Base-by-base conservation (phyloP, 2,113 vertebrate species). In the Vulpes ferrilata region DNA sequence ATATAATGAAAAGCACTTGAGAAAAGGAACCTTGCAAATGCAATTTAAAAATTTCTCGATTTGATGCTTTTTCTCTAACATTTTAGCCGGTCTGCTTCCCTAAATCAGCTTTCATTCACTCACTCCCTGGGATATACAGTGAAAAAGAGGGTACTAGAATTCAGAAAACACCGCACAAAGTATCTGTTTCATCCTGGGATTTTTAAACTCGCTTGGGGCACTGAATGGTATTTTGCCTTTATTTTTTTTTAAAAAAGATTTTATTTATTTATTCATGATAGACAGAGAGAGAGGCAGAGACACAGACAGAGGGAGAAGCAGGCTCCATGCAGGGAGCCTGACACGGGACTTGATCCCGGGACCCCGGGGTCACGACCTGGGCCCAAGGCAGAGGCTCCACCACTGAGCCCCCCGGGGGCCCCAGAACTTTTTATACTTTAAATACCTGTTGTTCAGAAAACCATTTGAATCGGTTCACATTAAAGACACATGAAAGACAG, bases 401-500 rank as follows among this genome's bases (percentile, higher is more conserved):
- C 43, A 43, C 43, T 43, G 43, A 43, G 43, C 43, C 43, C 43
- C 43, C 43, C 43, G 7, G 43, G 43, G 43, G 43, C 43, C 43
- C 43, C 43, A 43, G 43, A 43, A 78, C 20, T 55, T 15, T 67
- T 35, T 55, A 0, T 78, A 57, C 32, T 53, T 67, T 25, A 83
- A 74, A 35, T 25, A 87, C 38, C 64, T 87, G 2, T 93, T 79
- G 25, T 74, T 96, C 74, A 90, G 74, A 92, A 95, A 84, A 48
- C 25, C 53, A 43, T 73, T 95, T 67, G 32, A 96, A 76, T 65
- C 53, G 78, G 27, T 84, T 96, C 73, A 53, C 76, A 59, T 95
- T 92, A 84, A 92, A 90, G 90, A 71, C n/a, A 76, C n/a, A 30
- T 32, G 71, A 78, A 88, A 35, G 43, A 95, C 59, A 67, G 93